A percentile compares a stretch with the other conserved stretches of the same genome.
These are phyloP conservation scores for Lagothrix lagotricha DNA, from an alignment of 2,797 vertebrate species.

Conservation along the genomic window DNA sequence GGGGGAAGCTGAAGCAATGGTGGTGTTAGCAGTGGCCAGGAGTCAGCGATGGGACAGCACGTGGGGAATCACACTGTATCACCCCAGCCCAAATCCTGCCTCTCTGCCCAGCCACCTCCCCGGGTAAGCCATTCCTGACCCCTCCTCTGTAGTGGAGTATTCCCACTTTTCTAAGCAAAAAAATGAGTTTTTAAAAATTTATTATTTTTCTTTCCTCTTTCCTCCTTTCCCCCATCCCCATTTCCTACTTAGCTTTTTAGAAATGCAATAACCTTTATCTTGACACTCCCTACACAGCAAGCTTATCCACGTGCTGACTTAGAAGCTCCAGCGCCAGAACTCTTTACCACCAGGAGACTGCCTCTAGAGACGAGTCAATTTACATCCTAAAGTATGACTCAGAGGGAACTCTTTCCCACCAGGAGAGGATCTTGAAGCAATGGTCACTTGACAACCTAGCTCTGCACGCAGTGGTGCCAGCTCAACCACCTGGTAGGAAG, in stretches of 20 bases:
- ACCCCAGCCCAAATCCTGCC: background rate
- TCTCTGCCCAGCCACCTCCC: background rate
- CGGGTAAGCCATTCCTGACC: background rate
- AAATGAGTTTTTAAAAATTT: background rate
- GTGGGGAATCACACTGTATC: background rate
- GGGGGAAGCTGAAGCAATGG: constrained; percentile 24
- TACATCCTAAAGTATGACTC: background rate
- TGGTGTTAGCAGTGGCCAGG: constrained; percentile 23
- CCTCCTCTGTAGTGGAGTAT: background rate
- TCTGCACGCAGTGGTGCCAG: background rate
- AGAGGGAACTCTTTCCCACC: background rate
- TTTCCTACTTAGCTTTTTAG: background rate
- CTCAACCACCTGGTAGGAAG: background rate
- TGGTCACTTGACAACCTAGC: background rate
- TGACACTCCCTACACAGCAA: background rate
- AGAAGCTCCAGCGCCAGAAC: background rate
- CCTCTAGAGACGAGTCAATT: background rate
- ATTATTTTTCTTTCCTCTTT: background rate
- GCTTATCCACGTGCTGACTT: background rate
- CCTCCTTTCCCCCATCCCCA: background rate
- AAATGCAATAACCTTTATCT: background rate
- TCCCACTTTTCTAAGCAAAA: background rate
- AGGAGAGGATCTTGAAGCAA: background rate
- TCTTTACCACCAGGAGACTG: background rate
- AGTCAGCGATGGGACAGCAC: background rate